Percentiles rank a stretch among this genome's conserved stretches.
Evolutionary conservation across 2,888 invertebrate species (phyloP).

Genomic region (Plemyria rubiginata): DNA sequence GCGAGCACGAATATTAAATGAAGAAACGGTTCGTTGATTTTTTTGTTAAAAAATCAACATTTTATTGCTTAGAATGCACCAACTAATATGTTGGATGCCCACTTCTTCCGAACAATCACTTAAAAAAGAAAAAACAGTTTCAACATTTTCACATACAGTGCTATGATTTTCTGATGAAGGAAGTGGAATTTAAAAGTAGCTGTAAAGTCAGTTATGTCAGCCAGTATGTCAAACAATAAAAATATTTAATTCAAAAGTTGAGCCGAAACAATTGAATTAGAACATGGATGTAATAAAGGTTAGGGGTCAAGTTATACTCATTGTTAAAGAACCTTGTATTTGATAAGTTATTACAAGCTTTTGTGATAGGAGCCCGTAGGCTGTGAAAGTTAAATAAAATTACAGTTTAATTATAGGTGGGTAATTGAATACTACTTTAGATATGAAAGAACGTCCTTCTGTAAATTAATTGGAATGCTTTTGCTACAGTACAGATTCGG

Average conservation of each 20-base stretch:
- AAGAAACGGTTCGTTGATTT: constrained; percentile 46
- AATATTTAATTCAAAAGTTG: constrained; percentile 5
- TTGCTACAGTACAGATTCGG: too few relatives aligned
- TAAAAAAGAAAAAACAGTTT: too few relatives aligned
- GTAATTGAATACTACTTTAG: constrained; percentile 8
- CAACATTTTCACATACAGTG: too few relatives aligned
- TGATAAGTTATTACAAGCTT: constrained; percentile 52
- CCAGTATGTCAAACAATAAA: too few relatives aligned
- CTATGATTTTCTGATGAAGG: too few relatives aligned
- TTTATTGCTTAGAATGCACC: constrained; percentile 19
- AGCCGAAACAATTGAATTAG: constrained; percentile 32
- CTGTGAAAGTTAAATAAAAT: constrained; percentile 52
- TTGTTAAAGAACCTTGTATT: constrained; percentile 55
- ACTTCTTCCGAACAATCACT: too few relatives aligned
- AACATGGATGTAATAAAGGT: constrained; percentile 42
- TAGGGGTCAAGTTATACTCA: constrained; percentile 43
- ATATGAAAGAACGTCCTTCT: constrained; percentile 8
- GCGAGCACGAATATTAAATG: constrained; percentile 40
- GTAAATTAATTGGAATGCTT: background rate
- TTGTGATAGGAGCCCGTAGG: constrained; percentile 48
- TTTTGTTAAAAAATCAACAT: constrained; percentile 33
- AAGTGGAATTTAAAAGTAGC: too few relatives aligned
- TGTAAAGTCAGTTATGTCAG: too few relatives aligned
- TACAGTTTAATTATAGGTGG: constrained; percentile 38
- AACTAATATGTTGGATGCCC: background rate